Percentiles rank a stretch among this genome's conserved stretches.
phyloP scores from a whole-genome alignment of 1,140 invertebrate genomes.

The Conus ventricosus region DNA sequence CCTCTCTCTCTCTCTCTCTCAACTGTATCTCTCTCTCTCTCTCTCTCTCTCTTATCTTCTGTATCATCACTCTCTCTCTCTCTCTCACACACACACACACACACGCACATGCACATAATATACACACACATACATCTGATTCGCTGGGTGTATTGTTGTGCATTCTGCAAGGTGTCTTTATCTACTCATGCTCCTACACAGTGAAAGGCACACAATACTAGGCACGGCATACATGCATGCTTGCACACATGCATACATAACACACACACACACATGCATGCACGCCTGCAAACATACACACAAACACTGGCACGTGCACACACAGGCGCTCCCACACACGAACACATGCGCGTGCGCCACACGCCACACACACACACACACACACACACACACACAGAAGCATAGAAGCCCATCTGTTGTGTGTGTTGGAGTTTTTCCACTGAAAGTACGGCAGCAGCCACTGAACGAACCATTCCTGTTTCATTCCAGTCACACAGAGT shows the following conservation, averaged over 20 bases:
- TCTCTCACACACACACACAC: too few relatives aligned
- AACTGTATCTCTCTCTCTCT: too few relatives aligned
- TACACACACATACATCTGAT: too few relatives aligned
- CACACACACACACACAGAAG: neutral
- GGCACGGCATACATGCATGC: too few relatives aligned
- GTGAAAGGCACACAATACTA: too few relatives aligned
- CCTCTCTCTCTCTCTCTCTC: neutral
- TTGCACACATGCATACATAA: neutral
- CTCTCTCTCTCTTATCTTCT: too few relatives aligned
- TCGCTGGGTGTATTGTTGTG: too few relatives aligned
- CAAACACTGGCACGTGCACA: neutral
- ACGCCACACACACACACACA: slow-evolving; percentile 5
- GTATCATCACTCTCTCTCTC: too few relatives aligned
- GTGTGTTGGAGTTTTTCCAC: neutral
- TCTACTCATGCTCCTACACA: too few relatives aligned
- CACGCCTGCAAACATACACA: neutral
- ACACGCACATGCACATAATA: too few relatives aligned
- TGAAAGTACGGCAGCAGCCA: neutral
- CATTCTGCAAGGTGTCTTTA: too few relatives aligned
- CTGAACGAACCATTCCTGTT: neutral
- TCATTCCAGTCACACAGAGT: neutral
- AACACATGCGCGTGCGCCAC: neutral
- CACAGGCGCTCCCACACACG: neutral
- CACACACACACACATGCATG: neutral
- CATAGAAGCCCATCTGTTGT: neutral